Evolutionary conservation across 2,888 invertebrate species (phyloP).

Genomic region (Portevinia maculata): DNA sequence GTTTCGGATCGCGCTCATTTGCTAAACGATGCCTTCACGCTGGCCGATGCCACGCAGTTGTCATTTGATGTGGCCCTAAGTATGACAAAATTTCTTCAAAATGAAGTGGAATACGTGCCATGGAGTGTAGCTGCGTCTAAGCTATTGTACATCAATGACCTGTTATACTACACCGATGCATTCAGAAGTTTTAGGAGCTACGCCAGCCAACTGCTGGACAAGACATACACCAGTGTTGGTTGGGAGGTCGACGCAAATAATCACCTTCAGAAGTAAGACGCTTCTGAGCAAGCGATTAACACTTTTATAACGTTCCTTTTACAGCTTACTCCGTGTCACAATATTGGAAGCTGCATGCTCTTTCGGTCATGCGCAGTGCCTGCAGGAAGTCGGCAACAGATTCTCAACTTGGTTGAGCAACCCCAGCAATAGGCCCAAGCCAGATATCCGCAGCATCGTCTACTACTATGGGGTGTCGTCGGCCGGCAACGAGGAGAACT

Average conservation of each 20-base stretch:
- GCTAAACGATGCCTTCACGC: conserved; percentile 91
- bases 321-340: conserved; percentile 86
- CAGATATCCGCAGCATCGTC: conserved; percentile 86
- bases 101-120: conserved; percentile 88
- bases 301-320: conserved; percentile 75
- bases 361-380: conserved; percentile 86
- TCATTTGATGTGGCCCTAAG: conserved; percentile 88
- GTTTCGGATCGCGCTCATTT: conserved; percentile 90
- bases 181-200: conserved; percentile 85
- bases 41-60: conserved; percentile 89
- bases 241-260: conserved; percentile 85
- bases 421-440: conserved; percentile 83
- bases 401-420: conserved; percentile 87
- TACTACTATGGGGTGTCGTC: conserved; percentile 89
- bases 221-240: conserved; percentile 85
- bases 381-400: conserved; percentile 84
- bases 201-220: conserved; percentile 85
- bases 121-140: conserved; percentile 88
- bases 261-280: conserved; percentile 80
- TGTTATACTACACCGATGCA: conserved; percentile 84
- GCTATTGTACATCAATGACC: conserved; percentile 83
- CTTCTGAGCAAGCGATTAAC: conserved; percentile 27
- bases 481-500: conserved; percentile 86
- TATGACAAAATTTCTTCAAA: conserved; percentile 87
- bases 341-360: conserved; percentile 87